Evolutionary conservation across 2,797 vertebrate species (phyloP).

Genomic region (Pipistrellus pipistrellus): DNA sequence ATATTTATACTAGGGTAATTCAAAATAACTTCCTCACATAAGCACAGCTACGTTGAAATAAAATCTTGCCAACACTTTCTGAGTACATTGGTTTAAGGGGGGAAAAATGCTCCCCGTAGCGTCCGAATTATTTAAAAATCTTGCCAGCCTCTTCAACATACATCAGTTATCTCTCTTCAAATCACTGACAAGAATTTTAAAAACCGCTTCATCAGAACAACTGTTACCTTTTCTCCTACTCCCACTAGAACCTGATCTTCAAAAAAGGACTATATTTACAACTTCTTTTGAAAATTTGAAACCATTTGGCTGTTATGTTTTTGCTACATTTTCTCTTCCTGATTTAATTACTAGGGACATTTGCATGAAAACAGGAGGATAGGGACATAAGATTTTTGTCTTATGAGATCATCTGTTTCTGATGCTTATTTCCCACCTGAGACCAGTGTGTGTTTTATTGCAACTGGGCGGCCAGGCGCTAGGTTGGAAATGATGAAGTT

Average conservation of each 20-base stretch:
- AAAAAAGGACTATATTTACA: conserved; percentile 85
- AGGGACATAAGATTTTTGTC: conserved; percentile 75
- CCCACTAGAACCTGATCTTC: conserved; percentile 87
- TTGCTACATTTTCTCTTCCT: conserved; percentile 77
- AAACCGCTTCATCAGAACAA: conserved; percentile 90
- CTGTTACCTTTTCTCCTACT: conserved; percentile 89
- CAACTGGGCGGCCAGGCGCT: conserved; percentile 47
- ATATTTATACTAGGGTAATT: conserved; percentile 77
- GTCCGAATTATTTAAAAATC: conserved; percentile 90
- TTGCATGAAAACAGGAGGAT: conserved; percentile 71
- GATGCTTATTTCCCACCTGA: conserved; percentile 75
- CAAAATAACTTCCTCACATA: conserved; percentile 84
- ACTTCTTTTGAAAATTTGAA: conserved; percentile 81
- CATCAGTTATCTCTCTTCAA: conserved; percentile 88
- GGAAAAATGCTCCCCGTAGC: conserved; percentile 83
- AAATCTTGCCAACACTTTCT: conserved; percentile 85
- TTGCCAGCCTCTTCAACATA: conserved; percentile 87
- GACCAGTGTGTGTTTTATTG: conserved; percentile 68
- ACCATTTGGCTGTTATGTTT: conserved; percentile 79
- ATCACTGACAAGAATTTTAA: conserved; percentile 90
- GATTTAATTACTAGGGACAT: conserved; percentile 84
- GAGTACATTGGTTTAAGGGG: conserved; percentile 81
- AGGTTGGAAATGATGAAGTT: conserved; percentile 49
- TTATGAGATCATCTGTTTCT: conserved; percentile 78
- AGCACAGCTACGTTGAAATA: conserved; percentile 80